These are phyloP conservation scores for Metopolophium dirhodum DNA, from an alignment of 1,140 invertebrate genomes.

Conservation along the genomic window DNA sequence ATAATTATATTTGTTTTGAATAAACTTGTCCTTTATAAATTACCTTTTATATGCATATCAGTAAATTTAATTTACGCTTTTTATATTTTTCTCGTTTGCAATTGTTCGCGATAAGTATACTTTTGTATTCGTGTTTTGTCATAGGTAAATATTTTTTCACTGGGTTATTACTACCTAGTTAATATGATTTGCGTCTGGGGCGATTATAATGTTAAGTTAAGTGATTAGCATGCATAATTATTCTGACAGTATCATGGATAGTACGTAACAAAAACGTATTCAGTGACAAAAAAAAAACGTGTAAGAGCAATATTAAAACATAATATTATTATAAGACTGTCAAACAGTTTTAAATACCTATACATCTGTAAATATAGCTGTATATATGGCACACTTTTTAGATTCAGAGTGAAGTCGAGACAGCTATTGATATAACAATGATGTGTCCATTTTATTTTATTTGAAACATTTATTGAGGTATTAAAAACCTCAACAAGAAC, in stretches of 20 bases:
- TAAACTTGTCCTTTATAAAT: background rate
- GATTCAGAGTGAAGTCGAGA: background rate
- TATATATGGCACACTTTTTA: background rate
- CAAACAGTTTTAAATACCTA: background rate
- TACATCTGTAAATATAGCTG: background rate
- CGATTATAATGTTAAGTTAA: background rate
- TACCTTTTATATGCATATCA: background rate
- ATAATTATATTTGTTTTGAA: background rate
- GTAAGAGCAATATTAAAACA: background rate
- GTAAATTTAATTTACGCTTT: background rate
- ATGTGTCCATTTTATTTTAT: background rate
- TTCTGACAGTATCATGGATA: background rate
- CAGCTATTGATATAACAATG: background rate
- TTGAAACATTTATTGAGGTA: background rate
- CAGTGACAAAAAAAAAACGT: background rate
- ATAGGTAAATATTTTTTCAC: background rate
- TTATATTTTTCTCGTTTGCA: background rate
- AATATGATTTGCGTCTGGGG: background rate
- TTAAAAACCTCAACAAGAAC: background rate
- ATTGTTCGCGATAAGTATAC: background rate
- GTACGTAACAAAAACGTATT: background rate
- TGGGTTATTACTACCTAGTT: background rate
- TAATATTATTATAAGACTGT: background rate
- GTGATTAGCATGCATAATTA: background rate
- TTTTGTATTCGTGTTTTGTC: background rate